phyloP scores from a whole-genome alignment of 2,797 vertebrate species.

The Clarias platycephalus region DNA sequence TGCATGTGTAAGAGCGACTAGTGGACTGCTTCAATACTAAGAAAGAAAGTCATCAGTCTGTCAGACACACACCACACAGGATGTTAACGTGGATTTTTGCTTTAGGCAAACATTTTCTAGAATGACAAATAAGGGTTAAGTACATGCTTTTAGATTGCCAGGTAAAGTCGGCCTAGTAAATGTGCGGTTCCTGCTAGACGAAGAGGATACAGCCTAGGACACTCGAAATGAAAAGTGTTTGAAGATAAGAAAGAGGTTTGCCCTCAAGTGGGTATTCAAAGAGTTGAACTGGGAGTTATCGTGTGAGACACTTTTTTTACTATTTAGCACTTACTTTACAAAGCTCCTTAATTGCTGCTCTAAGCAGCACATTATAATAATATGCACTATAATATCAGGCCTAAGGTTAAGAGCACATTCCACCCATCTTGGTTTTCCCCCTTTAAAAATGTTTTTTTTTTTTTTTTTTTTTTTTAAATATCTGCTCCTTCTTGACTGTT shows the following conservation, averaged over 20 bases:
- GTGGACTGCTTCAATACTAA: slow-evolving; percentile 33
- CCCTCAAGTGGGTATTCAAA: slow-evolving; percentile 58
- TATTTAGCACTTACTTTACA: slow-evolving; percentile 63
- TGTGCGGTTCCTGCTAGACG: slow-evolving; percentile 45
- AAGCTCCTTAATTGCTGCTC: slow-evolving; percentile 62
- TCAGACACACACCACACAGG: slow-evolving; percentile 50
- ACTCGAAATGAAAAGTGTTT: slow-evolving; percentile 57
- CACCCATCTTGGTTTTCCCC: not conserved
- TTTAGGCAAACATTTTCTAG: slow-evolving; percentile 48
- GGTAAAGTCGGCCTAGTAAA: slow-evolving; percentile 26
- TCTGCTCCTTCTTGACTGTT: slow-evolving; percentile 38
- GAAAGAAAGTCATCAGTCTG: slow-evolving; percentile 55
- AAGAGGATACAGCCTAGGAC: slow-evolving; percentile 17
- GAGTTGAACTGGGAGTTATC: slow-evolving; percentile 51
- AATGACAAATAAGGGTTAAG: slow-evolving; percentile 34
- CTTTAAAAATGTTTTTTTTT: no score
- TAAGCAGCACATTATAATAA: slow-evolving; percentile 52
- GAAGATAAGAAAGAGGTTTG: slow-evolving; percentile 47
- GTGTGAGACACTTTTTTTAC: slow-evolving; percentile 56
- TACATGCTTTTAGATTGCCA: slow-evolving; percentile 38
- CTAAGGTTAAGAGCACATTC: slow-evolving; percentile 58
- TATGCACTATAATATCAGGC: slow-evolving; percentile 57
- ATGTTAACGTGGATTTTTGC: slow-evolving; percentile 40
- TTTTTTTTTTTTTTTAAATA: slow-evolving; percentile 26
- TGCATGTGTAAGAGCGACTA: slow-evolving; percentile 39